A percentile compares a stretch with the other conserved stretches of the same genome.
These are phyloP conservation scores for Struthidea cinerea DNA, from an alignment of 2,113 vertebrate species.

Conservation along the genomic window DNA sequence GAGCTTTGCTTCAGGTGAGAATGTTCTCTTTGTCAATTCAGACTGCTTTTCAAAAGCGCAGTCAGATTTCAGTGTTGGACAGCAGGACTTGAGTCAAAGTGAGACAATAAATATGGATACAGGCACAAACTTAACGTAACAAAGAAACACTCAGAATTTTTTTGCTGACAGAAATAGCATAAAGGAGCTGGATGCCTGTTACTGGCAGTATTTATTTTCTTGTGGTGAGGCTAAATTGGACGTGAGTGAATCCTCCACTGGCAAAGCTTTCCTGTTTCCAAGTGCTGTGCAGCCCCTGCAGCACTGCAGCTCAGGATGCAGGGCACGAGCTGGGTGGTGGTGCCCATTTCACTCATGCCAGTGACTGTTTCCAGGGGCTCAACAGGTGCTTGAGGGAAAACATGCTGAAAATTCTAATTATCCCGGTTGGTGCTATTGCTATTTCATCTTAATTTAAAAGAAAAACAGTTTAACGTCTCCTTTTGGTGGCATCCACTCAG, in stretches of 20 bases:
- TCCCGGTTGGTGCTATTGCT: not conserved
- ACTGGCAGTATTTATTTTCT: not conserved
- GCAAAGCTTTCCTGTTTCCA: not conserved
- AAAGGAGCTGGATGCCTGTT: not conserved
- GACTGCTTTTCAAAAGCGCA: not conserved
- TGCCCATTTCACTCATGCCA: not conserved
- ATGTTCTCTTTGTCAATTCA: not conserved
- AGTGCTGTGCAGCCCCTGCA: not conserved
- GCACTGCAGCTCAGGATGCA: not conserved
- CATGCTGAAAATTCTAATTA: not conserved
- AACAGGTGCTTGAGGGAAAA: not conserved
- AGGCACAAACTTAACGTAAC: not conserved
- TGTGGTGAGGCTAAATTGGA: not conserved
- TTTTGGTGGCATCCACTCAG: not conserved
- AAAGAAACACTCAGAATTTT: not conserved
- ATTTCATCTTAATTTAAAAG: not conserved
- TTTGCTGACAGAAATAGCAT: not conserved
- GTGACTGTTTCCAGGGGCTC: not conserved
- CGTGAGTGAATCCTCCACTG: not conserved
- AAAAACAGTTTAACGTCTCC: not conserved
- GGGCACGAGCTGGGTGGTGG: not conserved
- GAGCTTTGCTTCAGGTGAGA: not conserved
- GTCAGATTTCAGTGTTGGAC: not conserved
- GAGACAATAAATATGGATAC: not conserved
- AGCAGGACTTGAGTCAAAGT: not conserved